Conservation (phyloP, 2,113 vertebrate genomes). For the Petrocephalus zakoni region DNA sequence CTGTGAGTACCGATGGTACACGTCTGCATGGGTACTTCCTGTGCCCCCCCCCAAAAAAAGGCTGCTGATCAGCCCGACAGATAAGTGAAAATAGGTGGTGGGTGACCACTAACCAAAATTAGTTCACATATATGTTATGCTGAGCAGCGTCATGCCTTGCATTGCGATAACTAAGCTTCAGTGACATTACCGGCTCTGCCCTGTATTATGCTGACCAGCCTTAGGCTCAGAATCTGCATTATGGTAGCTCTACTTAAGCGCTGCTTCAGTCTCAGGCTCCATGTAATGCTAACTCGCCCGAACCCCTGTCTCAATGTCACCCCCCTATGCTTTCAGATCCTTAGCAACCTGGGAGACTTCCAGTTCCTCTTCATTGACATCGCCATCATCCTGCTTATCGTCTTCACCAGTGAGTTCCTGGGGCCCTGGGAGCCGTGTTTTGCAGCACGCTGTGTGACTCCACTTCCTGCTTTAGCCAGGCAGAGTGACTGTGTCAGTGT, state of each 20-base stretch:
- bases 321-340: constrained; percentile 53
- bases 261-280: not conserved
- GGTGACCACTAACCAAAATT: not conserved
- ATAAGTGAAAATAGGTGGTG: not conserved
- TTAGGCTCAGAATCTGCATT: not conserved
- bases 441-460: not conserved
- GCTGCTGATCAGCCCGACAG: not conserved
- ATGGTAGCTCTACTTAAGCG: not conserved
- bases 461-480: not conserved
- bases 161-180: not conserved
- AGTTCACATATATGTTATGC: not conserved
- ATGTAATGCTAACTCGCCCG: not conserved
- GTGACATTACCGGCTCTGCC: not conserved
- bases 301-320: not conserved
- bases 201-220: not conserved
- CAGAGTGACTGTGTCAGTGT: not conserved
- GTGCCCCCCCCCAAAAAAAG: not conserved
- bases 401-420: constrained; percentile 75
- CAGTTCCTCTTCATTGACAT: constrained; percentile 92
- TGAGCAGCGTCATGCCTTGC: not conserved
- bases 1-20: constrained; percentile 63
- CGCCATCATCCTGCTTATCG: constrained; percentile 75
- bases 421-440: not conserved
- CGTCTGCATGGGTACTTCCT: not conserved
- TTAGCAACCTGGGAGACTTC: constrained; percentile 87